phyloP scores from a whole-genome alignment of 2,797 vertebrate genomes.

The Apogon hyalosoma region DNA sequence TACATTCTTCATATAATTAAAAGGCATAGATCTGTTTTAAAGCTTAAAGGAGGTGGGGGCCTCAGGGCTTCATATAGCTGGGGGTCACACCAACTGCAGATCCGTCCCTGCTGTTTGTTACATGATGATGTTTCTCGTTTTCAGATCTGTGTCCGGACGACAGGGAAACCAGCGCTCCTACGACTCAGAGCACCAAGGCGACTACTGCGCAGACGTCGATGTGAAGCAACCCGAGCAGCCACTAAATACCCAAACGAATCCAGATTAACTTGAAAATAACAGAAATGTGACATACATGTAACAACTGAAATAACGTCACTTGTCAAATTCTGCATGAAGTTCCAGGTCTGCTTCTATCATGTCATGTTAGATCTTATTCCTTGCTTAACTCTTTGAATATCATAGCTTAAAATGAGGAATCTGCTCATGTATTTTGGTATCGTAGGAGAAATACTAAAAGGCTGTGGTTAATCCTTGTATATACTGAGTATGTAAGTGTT shows the following conservation, averaged over 20 bases:
- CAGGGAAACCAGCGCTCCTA: conserved; percentile 34
- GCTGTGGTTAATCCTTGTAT: conserved; percentile 8
- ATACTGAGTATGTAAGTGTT: conserved; percentile 5
- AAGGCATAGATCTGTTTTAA: too few species aligned
- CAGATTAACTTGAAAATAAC: conserved; percentile 26
- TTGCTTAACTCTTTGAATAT: not conserved
- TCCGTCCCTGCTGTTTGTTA: too few species aligned
- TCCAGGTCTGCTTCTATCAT: not conserved
- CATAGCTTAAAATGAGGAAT: conserved; percentile 9
- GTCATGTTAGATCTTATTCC: conserved; percentile 5
- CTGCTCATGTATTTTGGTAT: conserved; percentile 1
- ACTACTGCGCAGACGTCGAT: conserved; percentile 19
- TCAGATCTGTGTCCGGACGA: conserved; percentile 75
- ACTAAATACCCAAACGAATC: not conserved
- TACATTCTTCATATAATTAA: too few species aligned
- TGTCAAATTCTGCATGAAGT: conserved; percentile 1
- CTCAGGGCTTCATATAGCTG: too few species aligned
- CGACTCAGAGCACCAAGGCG: conserved; percentile 13
- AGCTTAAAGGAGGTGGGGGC: too few species aligned
- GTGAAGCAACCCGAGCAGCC: conserved; percentile 27
- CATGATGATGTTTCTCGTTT: conserved; percentile 8
- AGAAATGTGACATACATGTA: conserved; percentile 12
- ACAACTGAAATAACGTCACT: not conserved
- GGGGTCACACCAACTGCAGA: too few species aligned
- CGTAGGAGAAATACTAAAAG: conserved; percentile 2